phyloP scores from a whole-genome alignment of 64 coral and sea anemone species.

The Cladopsammia gracilis region DNA sequence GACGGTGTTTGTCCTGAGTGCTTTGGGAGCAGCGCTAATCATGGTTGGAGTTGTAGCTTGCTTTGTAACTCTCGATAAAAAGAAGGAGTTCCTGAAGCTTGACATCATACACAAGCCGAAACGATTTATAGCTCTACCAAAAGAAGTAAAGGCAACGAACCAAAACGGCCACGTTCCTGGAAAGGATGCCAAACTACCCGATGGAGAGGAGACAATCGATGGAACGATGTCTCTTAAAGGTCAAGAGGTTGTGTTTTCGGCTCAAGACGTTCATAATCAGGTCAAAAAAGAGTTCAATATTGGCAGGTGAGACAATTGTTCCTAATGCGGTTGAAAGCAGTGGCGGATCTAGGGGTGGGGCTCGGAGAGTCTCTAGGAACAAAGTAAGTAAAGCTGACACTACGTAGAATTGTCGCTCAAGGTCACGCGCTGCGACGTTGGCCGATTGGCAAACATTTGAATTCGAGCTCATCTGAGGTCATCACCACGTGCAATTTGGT shows the following conservation, averaged over 20 bases:
- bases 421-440: no score
- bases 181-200: slow-evolving; percentile 1
- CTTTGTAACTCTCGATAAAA: slow-evolving; percentile 42
- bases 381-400: no score
- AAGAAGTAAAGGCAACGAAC: background rate
- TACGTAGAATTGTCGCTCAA: no score
- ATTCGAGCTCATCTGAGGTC: no score
- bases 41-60: slow-evolving; percentile 42
- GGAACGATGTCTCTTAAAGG: background rate
- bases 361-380: no score
- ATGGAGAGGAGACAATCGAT: background rate
- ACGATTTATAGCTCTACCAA: slow-evolving; percentile 41
- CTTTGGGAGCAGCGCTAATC: slow-evolving; percentile 36
- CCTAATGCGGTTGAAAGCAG: no score
- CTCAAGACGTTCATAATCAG: slow-evolving; percentile 47
- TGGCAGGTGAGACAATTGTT: background rate
- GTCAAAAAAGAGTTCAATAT: slow-evolving; percentile 49
- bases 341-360: no score
- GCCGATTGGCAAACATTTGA: no score
- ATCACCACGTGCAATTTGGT: no score
- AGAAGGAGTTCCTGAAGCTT: slow-evolving; percentile 67
- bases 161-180: slow-evolving; percentile 29
- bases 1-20: slow-evolving; percentile 55
- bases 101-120: slow-evolving; percentile 69
- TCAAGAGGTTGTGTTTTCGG: slow-evolving; percentile 49